Percentiles rank a stretch among this genome's conserved stretches.
phyloP scores from a whole-genome alignment of 2,797 vertebrate genomes.

The Eupleurogrammus muticus region DNA sequence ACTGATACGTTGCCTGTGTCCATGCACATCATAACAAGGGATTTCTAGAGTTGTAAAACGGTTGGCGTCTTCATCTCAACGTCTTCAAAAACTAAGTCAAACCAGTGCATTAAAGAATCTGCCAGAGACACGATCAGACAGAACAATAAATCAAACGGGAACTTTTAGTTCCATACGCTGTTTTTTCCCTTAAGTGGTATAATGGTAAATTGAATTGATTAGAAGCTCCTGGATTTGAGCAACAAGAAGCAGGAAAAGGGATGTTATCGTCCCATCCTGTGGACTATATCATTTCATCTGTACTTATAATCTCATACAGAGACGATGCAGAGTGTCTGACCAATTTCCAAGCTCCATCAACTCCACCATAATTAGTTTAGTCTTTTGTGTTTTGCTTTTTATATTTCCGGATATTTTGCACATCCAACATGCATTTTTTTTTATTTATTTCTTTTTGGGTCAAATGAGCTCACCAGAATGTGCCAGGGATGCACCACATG shows the following conservation, averaged over 20 bases:
- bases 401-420: conserved; percentile 4
- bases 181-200: neutral
- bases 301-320: neutral
- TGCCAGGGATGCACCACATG: too few relatives aligned
- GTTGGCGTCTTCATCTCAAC: neutral
- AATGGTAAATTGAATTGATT: conserved; percentile 1
- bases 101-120: conserved; percentile 9
- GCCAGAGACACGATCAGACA: conserved; percentile 5
- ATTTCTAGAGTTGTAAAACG: conserved; percentile 15
- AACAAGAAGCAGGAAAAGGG: neutral
- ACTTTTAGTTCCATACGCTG: neutral
- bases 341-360: neutral
- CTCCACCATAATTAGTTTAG: neutral
- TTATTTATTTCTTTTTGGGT: neutral
- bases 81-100: conserved; percentile 22
- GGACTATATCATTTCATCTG: neutral
- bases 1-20: conserved; percentile 3
- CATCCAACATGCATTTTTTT: conserved; percentile 6
- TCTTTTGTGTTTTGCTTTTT: neutral
- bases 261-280: conserved; percentile 9
- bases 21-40: neutral
- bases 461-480: conserved; percentile 13
- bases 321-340: neutral
- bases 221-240: neutral
- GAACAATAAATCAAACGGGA: conserved; percentile 1